These are phyloP conservation scores for Macrophya alboannulata DNA, from an alignment of 2,888 invertebrate species.

Conservation along the genomic window DNA sequence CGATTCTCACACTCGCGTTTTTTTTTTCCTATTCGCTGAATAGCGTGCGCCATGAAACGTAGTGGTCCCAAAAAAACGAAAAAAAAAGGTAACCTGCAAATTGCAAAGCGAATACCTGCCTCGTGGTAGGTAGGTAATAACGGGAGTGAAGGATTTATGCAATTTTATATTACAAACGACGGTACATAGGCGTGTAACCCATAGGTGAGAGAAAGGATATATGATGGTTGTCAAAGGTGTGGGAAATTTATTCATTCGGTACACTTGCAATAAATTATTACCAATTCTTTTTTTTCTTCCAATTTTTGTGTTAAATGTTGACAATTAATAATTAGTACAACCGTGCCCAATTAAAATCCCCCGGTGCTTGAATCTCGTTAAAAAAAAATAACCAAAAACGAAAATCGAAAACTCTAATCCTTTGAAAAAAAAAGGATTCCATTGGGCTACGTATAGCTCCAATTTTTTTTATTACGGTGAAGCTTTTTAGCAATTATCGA, in stretches of 20 bases:
- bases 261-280: not conserved
- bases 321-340: not conserved
- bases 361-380: no score
- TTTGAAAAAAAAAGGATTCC: not conserved
- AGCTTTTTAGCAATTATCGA: conserved; percentile 22
- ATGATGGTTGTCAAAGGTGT: not conserved
- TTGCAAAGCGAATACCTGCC: conserved; percentile 23
- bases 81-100: conserved; percentile 20
- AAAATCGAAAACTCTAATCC: not conserved
- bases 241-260: conserved; percentile 5
- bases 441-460: no score
- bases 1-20: not conserved
- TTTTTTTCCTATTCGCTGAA: not conserved
- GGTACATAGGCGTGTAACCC: not conserved
- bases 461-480: not conserved
- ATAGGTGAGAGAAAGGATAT: conserved; percentile 13
- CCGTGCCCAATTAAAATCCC: not conserved
- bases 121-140: conserved; percentile 19
- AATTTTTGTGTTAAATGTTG: not conserved
- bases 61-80: not conserved
- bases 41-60: conserved; percentile 46
- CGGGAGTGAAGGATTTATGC: conserved; percentile 44
- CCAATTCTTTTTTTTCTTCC: not conserved
- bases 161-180: conserved; percentile 48
- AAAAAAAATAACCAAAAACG: not conserved